Base-by-base conservation (phyloP, 2,888 invertebrate species). In the Trachelus tabidus region DNA sequence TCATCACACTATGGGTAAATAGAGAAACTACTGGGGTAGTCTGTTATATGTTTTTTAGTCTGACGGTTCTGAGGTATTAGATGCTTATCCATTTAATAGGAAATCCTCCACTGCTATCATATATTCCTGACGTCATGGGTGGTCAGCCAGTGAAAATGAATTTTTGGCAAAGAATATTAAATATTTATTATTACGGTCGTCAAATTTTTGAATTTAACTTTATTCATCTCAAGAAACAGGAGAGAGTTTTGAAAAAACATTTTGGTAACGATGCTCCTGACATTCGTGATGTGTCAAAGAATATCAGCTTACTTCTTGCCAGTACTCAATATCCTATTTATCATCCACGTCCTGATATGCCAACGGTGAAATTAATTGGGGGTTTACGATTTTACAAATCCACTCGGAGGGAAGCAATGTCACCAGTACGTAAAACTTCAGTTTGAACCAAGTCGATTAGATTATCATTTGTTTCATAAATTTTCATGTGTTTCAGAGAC, bases 301-400 rank as follows among this genome's bases (percentile, higher is more conserved):
- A 76, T 12, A 31, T 78, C 11, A 73, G 73, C 23, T 30, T 77
- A 1, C 69, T 77, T 6, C 31, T 77, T 34, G 69, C 33, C 34
- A 77, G 69, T n/a, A 40, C 30, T 69, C 69, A 37, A 11, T 40
- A n/a, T 71, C 35, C 74, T 4, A 31, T 12, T 33, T 77, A 77
- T 56, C 40, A 56, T n/a, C 75, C 77, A 1, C 73, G 71, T 23
- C 77, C 77, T 4, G 37, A 69, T 33, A n/a, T 75, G 23, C 77
- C 75, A 11, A 12, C 12, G 11, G 23, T 77, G 1, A 35, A 74
- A 15, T 34, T 74, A 12, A 71, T 77, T 23, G 77, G 69, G 3
- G 77, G 77, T 12, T 23, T 68, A 15, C 34, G 69, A 40, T 75
- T 75, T 34, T 37, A 74, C 34, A 33, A 71, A 71, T 56, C 23